Percentiles rank a stretch among this genome's conserved stretches.
These are phyloP conservation scores for Drosophila funebris DNA, from an alignment of 1,140 invertebrate species.

Conservation along the genomic window DNA sequence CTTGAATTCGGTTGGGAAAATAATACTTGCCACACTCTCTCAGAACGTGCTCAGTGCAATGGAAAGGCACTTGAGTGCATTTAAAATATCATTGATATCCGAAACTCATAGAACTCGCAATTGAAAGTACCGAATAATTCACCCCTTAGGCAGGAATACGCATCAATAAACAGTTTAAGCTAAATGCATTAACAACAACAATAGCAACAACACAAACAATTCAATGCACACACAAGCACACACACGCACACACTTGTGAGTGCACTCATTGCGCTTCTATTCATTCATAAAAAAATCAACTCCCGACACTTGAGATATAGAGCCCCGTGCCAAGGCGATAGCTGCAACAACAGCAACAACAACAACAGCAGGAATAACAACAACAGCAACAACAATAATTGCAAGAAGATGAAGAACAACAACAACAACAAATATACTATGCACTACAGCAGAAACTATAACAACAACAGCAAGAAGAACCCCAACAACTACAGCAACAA, in stretches of 20 bases:
- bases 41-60: background rate
- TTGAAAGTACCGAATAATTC: constrained; percentile 26
- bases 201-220: constrained; percentile 25
- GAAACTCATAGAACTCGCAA: constrained; percentile 40
- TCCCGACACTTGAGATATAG: constrained; percentile 53
- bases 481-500: background rate
- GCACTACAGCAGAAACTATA: background rate
- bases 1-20: too few species aligned
- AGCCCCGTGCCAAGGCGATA: constrained; percentile 31
- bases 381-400: background rate
- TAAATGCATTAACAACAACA: constrained; percentile 47
- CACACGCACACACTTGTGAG: constrained; percentile 10
- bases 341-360: background rate
- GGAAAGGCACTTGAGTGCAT: constrained; percentile 47
- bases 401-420: background rate
- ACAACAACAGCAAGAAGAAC: background rate
- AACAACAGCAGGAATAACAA: background rate
- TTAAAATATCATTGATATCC: constrained; percentile 66
- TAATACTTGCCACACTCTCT: background rate
- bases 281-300: constrained; percentile 63
- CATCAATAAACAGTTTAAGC: constrained; percentile 50
- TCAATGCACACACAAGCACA: background rate
- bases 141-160: constrained; percentile 21
- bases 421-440: background rate
- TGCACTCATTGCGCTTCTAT: constrained; percentile 21